phyloP scores from a whole-genome alignment of 2,888 invertebrate species.

The Hirtodrosophila confusa region DNA sequence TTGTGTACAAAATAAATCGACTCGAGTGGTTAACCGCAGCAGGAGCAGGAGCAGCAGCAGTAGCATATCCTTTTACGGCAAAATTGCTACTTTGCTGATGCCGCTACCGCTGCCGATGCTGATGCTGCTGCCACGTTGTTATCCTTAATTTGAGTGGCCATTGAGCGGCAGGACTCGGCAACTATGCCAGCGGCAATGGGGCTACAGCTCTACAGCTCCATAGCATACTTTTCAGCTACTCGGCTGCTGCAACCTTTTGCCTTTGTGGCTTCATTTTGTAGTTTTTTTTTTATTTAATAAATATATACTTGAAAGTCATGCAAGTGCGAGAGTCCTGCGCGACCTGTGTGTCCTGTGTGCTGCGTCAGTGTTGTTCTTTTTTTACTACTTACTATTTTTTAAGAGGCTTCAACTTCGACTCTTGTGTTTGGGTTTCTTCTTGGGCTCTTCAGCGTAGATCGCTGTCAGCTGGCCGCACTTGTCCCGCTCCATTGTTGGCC shows the following conservation, averaged over 20 bases:
- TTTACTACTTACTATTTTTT: constrained; percentile 13
- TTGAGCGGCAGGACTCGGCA: constrained; percentile 49
- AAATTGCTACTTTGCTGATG: constrained; percentile 72
- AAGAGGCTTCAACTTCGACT: constrained; percentile 13
- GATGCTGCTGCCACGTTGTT: constrained; percentile 64
- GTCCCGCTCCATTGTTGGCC: constrained; percentile 16
- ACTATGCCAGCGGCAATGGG: constrained; percentile 36
- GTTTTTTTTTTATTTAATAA: constrained; percentile 53
- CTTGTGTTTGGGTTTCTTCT: constrained; percentile 1
- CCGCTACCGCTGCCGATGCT: constrained; percentile 35
- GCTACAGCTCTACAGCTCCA: background rate
- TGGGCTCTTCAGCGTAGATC: constrained; percentile 55
- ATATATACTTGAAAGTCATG: constrained; percentile 72
- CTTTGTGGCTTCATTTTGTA: background rate
- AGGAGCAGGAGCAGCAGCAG: constrained; percentile 22
- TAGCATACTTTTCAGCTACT: constrained; percentile 44
- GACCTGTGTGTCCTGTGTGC: constrained; percentile 30
- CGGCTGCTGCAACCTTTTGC: background rate
- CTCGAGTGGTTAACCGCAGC: constrained; percentile 74
- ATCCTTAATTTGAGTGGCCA: constrained; percentile 79
- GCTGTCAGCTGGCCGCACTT: constrained; percentile 62
- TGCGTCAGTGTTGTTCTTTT: constrained; percentile 32
- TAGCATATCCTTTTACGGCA: constrained; percentile 60
- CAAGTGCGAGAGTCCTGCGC: constrained; percentile 27
- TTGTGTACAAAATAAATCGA: constrained; percentile 80